Evolutionary conservation across 37 sponge, comb jelly and placozoan genomes (phyloP).

Genomic region (Aplysina aerophoba): DNA sequence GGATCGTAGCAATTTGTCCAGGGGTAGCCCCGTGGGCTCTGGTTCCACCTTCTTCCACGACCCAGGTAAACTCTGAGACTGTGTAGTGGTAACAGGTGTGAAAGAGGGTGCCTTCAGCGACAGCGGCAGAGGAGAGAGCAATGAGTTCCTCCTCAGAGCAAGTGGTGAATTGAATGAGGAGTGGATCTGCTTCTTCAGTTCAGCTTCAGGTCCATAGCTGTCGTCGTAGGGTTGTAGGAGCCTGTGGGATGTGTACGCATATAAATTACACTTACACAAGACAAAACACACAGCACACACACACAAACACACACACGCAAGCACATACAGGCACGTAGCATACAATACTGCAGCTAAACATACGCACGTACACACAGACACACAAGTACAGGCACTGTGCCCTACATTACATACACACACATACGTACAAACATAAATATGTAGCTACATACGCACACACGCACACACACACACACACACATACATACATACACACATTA

Average conservation of each 20-base stretch:
- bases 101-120: no score
- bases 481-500: slow-evolving; percentile 9
- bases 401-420: slow-evolving; percentile 11
- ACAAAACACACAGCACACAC: no score
- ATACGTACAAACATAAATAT: neutral
- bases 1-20: slow-evolving; percentile 50
- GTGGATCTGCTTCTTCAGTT: neutral
- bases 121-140: no score
- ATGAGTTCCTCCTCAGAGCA: no score
- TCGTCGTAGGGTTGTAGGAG: neutral
- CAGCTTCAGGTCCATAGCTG: neutral
- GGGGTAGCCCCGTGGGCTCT: neutral
- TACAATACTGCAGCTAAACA: no score
- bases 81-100: neutral
- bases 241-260: neutral
- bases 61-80: neutral
- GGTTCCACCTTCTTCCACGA: neutral
- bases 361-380: neutral
- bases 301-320: slow-evolving; percentile 15
- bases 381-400: neutral
- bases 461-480: slow-evolving; percentile 8
- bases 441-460: neutral
- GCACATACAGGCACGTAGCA: no score
- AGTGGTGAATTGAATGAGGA: neutral
- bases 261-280: neutral